These are phyloP conservation scores for Pycnonotus jocosus DNA, from an alignment of 2,113 vertebrate species.

Conservation along the genomic window DNA sequence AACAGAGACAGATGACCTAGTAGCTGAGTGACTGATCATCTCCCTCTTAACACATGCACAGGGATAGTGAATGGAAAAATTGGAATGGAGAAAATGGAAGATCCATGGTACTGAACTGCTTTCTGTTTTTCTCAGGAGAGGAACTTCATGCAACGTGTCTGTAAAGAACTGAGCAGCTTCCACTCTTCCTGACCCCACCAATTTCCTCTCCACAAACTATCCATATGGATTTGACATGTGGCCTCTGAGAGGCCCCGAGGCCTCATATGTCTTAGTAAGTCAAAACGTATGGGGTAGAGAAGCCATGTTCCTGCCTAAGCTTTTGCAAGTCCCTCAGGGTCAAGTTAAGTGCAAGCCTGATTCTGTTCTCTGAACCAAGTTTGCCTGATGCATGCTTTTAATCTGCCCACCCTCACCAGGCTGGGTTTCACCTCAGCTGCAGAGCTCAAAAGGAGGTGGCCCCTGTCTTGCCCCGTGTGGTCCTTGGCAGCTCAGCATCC, in stretches of 20 bases:
- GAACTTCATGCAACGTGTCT: neutral
- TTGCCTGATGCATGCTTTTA: neutral
- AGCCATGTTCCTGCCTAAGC: neutral
- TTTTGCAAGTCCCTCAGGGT: neutral
- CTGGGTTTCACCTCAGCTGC: neutral
- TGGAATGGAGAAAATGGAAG: neutral
- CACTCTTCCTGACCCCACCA: neutral
- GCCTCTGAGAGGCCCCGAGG: neutral
- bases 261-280: neutral
- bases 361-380: neutral
- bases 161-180: neutral
- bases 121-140: neutral
- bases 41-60: neutral
- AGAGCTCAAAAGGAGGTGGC: neutral
- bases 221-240: neutral
- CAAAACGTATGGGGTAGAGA: neutral
- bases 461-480: rapidly evolving
- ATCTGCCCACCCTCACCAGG: neutral
- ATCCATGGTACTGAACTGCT: neutral
- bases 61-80: neutral
- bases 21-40: neutral
- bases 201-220: neutral
- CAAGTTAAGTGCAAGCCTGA: slow-evolving; percentile 3
- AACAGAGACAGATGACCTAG: neutral
- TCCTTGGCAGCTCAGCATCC: neutral